These are phyloP conservation scores for Nematolebias whitei DNA, from an alignment of 2,113 vertebrate genomes.

Conservation along the genomic window DNA sequence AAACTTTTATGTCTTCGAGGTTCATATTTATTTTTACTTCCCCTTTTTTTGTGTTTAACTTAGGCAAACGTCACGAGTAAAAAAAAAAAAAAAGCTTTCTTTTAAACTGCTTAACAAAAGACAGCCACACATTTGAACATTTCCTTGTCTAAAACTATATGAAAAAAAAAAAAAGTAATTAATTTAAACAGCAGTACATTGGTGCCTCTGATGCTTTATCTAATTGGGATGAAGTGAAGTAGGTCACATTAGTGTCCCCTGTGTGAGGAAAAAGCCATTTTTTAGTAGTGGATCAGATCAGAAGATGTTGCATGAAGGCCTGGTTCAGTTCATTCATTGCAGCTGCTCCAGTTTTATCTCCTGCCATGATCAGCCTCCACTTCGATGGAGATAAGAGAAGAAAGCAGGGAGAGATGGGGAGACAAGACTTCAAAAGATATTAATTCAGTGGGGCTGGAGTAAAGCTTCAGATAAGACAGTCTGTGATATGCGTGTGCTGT, in stretches of 20 bases:
- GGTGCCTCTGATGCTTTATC: background rate
- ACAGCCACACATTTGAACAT: background rate
- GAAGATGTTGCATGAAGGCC: background rate
- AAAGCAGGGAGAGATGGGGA: slow-evolving; percentile 7
- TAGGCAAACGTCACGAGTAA: too few species aligned
- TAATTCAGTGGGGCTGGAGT: background rate
- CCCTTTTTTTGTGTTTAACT: slow-evolving; percentile 31
- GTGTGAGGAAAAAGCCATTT: background rate
- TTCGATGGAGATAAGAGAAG: slow-evolving; percentile 1
- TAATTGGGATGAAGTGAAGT: slow-evolving; percentile 38
- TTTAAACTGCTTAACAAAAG: too few species aligned
- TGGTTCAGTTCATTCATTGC: background rate
- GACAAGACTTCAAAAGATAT: slow-evolving; percentile 28
- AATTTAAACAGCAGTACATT: background rate
- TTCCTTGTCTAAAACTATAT: background rate
- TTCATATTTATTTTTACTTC: background rate
- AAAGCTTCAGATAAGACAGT: slow-evolving; percentile 23
- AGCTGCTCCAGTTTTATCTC: slow-evolving; percentile 8
- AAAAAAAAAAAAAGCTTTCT: too few species aligned
- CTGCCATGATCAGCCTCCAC: slow-evolving; percentile 5
- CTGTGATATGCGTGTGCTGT: background rate
- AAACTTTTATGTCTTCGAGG: background rate
- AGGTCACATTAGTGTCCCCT: slow-evolving; percentile 20
- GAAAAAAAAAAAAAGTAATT: background rate
- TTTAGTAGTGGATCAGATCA: slow-evolving; percentile 19